These are phyloP conservation scores for Hanleya hanleyi DNA, from an alignment of 2,888 invertebrate genomes.

Conservation along the genomic window DNA sequence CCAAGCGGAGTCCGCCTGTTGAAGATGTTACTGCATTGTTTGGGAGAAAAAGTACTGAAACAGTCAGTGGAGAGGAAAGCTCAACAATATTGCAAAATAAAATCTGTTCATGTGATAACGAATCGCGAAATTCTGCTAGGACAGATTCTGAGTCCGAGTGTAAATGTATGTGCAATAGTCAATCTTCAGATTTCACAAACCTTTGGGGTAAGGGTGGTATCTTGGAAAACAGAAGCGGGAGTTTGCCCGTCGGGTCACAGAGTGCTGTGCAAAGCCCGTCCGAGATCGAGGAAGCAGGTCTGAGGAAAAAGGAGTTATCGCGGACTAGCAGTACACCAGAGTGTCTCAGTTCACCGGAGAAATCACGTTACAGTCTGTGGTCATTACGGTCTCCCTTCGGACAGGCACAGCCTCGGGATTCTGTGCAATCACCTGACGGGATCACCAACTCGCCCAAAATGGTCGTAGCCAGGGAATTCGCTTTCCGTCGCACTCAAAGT, in stretches of 20 bases:
- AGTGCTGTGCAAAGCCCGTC: conserved; percentile 7
- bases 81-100: not conserved
- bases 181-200: not conserved
- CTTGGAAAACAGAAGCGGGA: not conserved
- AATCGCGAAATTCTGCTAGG: not conserved
- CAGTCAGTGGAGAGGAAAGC: no score
- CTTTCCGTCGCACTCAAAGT: conserved; percentile 41
- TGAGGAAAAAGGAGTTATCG: conserved; percentile 46
- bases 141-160: not conserved
- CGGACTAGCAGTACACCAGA: conserved; percentile 57
- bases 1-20: not conserved
- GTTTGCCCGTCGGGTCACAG: not conserved
- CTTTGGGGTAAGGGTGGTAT: not conserved
- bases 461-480: conserved; percentile 23
- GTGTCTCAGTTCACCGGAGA: conserved; percentile 35
- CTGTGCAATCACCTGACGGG: not conserved
- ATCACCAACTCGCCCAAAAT: not conserved
- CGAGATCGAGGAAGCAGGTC: conserved; percentile 37
- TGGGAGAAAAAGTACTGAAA: conserved; percentile 2
- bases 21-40: not conserved
- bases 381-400: not conserved
- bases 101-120: not conserved
- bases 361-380: not conserved
- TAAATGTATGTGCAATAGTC: not conserved
- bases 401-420: not conserved